Evolutionary conservation across 2,113 vertebrate species (phyloP), one percentile per base, ranked within the genome.

Genomic region (Vicugna pacos): DNA sequence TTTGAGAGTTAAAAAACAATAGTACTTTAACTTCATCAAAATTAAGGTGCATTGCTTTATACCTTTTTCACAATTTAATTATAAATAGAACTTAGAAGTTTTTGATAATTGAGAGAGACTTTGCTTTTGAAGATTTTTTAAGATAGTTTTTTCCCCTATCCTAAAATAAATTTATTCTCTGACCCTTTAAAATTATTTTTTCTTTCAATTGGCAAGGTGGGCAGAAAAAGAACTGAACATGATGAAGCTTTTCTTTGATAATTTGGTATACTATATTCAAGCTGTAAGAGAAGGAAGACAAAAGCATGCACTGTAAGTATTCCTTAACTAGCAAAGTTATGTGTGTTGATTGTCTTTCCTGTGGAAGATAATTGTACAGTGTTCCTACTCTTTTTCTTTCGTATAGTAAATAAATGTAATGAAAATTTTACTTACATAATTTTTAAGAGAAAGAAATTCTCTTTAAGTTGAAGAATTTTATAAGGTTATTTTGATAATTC

Each of bases 241-340:
- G 99, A 99, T 99, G 99, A 99, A 99, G 92, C 99, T 99, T 92
- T 99, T 99, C 98, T 99, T 99, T 86, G 99, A 99, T 98, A 99
- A 99, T 98, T 99, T 99, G 95, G 99, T 99, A 95, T 99, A 99
- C 98, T 99, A 99, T 99, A 99, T 99, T 98, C 99, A 99, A 98
- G 99, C 99, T 90, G 99, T 99, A 89, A 98, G 99, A 80, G 99
- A 99, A 96, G 99, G 99, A 81, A 98, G 98, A 56, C 99, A 99
- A 98, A 99, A 99, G 97, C 99, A 99, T 67, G 99, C 99, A 16
- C 98, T 99, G 99, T 99, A 98, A 99, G 99, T 99, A 98, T 90
- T 58, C n/a, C 24, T 89, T 48, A 52, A 6, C 15, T 84, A 24
- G 3, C 5, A 52, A 69, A 69, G 10, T 73, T 93, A 70, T 46